Evolutionary conservation across 2,797 vertebrate species (phyloP).

Genomic region (Anabas testudineus): DNA sequence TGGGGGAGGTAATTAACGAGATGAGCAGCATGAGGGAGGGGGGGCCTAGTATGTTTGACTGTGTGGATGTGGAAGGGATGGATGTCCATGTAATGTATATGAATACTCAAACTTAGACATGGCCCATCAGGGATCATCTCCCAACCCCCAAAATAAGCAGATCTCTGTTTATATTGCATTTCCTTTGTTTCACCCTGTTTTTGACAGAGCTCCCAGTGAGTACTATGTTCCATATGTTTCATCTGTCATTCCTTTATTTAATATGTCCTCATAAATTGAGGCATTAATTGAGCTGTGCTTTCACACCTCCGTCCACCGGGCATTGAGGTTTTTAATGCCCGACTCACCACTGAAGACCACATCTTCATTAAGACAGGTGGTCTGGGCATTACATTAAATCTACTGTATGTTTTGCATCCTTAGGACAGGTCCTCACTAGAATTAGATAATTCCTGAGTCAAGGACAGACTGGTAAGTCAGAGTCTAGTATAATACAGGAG

Average conservation of each 20-base stretch:
- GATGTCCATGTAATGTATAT: constrained; percentile 35
- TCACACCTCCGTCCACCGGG: constrained; percentile 20
- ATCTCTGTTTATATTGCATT: constrained; percentile 42
- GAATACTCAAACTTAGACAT: constrained; percentile 38
- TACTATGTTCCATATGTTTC: constrained; percentile 7
- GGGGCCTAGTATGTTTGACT: constrained; percentile 22
- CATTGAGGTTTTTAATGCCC: constrained; percentile 18
- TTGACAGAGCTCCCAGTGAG: background rate
- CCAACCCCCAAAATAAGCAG: background rate
- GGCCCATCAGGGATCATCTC: constrained; percentile 18
- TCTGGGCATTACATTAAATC: constrained; percentile 25
- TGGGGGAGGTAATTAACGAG: constrained; percentile 83
- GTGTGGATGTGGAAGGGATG: constrained; percentile 26
- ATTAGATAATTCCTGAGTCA: constrained; percentile 52
- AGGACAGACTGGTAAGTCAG: constrained; percentile 34
- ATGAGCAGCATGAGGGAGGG: constrained; percentile 68
- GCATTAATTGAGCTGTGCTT: constrained; percentile 20
- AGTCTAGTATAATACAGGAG: no score
- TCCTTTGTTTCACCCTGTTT: constrained; percentile 19
- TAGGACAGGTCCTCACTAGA: constrained; percentile 35
- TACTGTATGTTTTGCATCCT: constrained; percentile 28
- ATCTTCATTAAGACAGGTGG: no score
- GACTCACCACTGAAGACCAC: background rate
- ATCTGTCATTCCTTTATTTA: background rate
- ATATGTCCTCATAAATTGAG: constrained; percentile 17